Conservation (phyloP, 2,888 invertebrate genomes). For the Agriopis marginaria region DNA sequence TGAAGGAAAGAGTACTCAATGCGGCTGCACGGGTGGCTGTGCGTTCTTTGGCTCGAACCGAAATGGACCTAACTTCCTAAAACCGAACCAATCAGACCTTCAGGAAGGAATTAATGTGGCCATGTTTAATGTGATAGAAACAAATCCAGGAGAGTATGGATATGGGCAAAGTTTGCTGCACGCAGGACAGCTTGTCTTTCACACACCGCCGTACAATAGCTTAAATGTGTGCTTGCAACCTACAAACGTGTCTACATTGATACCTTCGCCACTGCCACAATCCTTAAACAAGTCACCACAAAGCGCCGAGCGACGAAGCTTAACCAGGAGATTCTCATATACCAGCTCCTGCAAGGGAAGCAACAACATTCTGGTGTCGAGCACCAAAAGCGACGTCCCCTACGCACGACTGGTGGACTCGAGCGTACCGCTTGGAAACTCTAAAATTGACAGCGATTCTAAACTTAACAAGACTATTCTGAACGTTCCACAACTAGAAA, state of each 20-base stretch:
- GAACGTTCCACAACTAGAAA: conserved; percentile 89
- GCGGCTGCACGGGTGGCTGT: conserved; percentile 98
- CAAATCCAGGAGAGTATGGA: conserved; percentile 93
- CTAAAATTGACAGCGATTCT: conserved; percentile 91
- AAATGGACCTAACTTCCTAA: conserved; percentile 95
- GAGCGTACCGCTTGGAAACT: conserved; percentile 82
- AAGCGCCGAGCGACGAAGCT: conserved; percentile 72
- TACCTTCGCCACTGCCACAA: conserved; percentile 78
- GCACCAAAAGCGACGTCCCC: conserved; percentile 89
- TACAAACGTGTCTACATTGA: conserved; percentile 75
- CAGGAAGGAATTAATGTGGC: conserved; percentile 94
- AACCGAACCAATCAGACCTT: conserved; percentile 92
- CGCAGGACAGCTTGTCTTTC: conserved; percentile 94
- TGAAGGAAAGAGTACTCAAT: conserved; percentile 90
- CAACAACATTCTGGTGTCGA: conserved; percentile 74
- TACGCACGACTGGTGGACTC: conserved; percentile 92
- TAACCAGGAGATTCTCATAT: conserved; percentile 82
- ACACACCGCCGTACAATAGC: conserved; percentile 94
- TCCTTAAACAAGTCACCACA: conserved; percentile 75
- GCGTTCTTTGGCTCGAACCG: conserved; percentile 97
- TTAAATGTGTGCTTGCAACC: conserved; percentile 92
- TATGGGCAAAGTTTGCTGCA: conserved; percentile 98
- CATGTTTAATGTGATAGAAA: conserved; percentile 90
- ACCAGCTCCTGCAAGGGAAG: conserved; percentile 81
- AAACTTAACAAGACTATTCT: conserved; percentile 87